A percentile compares a stretch with the other conserved stretches of the same genome.
phyloP scores from a whole-genome alignment of 2,888 invertebrate species.

The Eupithecia pulchellata region DNA sequence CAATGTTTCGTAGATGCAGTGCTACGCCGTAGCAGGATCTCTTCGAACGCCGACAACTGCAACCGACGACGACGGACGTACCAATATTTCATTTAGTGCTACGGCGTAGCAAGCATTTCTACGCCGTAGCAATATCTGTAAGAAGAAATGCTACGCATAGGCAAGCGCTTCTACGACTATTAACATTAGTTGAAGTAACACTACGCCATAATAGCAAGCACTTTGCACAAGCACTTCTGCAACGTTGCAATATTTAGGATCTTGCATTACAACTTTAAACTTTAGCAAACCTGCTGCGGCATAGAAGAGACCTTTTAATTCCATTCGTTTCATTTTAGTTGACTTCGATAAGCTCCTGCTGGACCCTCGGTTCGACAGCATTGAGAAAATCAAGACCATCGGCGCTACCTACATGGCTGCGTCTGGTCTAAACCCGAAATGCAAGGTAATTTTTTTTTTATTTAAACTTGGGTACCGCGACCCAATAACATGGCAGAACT shows the following conservation, averaged over 20 bases:
- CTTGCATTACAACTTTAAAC: not conserved
- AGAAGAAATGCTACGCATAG: constrained; percentile 5
- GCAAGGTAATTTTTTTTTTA: constrained; percentile 77
- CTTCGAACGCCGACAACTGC: too few relatives aligned
- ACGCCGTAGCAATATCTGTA: not conserved
- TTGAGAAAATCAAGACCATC: constrained; percentile 98
- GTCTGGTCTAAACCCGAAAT: constrained; percentile 93
- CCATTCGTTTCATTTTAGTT: constrained; percentile 76
- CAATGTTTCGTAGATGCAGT: not conserved
- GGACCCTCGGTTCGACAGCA: constrained; percentile 92
- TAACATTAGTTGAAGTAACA: not conserved
- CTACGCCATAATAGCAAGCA: not conserved
- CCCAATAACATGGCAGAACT: not conserved
- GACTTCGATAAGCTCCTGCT: constrained; percentile 96
- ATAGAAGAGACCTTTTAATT: not conserved
- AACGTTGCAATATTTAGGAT: not conserved
- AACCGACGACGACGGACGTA: not conserved
- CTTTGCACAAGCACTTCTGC: not conserved
- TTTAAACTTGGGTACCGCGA: not conserved
- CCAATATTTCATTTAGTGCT: not conserved
- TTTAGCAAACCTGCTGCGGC: not conserved
- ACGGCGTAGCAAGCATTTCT: constrained; percentile 8
- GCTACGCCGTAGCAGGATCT: not conserved
- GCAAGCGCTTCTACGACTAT: not conserved
- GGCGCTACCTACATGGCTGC: constrained; percentile 98